Evolutionary conservation across 2,113 vertebrate species (phyloP).

Genomic region (Empidonax alnorum): DNA sequence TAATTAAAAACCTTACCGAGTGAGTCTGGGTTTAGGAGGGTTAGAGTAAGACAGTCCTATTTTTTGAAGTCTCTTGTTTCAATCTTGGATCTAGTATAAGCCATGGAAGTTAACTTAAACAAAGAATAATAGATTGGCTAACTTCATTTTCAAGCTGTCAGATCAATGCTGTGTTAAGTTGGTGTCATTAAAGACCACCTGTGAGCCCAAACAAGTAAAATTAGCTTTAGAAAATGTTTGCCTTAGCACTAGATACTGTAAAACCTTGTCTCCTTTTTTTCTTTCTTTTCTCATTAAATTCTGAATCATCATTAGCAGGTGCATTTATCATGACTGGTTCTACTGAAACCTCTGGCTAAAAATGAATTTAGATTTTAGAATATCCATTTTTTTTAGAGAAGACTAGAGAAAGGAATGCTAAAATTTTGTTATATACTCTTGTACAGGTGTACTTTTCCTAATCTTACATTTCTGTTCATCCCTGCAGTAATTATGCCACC

Average conservation of each 20-base stretch:
- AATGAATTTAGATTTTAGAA: neutral
- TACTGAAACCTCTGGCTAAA: neutral
- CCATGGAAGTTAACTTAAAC: neutral
- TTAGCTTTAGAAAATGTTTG: neutral
- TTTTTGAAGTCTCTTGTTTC: neutral
- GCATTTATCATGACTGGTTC: neutral
- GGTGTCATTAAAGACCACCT: neutral
- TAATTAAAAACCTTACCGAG: neutral
- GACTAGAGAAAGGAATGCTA: neutral
- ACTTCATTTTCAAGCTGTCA: neutral
- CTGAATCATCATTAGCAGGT: neutral
- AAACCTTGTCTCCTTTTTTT: neutral
- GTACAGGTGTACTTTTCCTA: neutral
- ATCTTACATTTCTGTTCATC: conserved; percentile 20
- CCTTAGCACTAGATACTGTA: neutral
- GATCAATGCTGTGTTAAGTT: neutral
- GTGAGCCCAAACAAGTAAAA: neutral
- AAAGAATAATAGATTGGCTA: neutral
- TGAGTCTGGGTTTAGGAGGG: neutral
- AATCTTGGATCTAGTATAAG: fast-evolving
- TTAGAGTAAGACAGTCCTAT: fast-evolving
- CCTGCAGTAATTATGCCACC: conserved; percentile 97
- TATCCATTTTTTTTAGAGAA: neutral
- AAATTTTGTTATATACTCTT: neutral
- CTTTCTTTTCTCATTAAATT: neutral